These are phyloP conservation scores for Heteropelma amictum DNA, from an alignment of 2,888 invertebrate species.

Conservation along the genomic window DNA sequence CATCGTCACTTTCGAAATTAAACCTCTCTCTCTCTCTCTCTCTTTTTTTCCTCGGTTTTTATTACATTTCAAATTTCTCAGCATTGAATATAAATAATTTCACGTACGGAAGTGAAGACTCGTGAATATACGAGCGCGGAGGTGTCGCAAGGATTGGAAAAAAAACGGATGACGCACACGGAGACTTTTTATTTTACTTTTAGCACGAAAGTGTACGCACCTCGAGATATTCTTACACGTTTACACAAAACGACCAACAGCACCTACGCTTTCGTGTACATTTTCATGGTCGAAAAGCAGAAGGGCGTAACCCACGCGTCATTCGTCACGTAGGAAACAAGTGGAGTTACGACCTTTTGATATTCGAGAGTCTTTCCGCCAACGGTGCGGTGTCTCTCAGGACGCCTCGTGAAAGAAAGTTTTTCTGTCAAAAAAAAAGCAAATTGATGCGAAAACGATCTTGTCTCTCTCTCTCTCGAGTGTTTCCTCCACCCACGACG, in stretches of 20 bases:
- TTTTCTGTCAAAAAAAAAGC: conserved; percentile 9
- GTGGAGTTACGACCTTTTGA: background rate
- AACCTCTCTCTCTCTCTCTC: background rate
- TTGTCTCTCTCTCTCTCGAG: conserved; percentile 26
- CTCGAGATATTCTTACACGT: conserved; percentile 27
- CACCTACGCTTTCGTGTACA: conserved; percentile 39
- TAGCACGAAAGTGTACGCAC: conserved; percentile 32
- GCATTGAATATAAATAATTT: conserved; percentile 25
- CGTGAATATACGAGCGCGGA: conserved; percentile 33
- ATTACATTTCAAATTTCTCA: conserved; percentile 26
- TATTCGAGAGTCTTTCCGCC: background rate
- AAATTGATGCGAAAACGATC: conserved; percentile 3
- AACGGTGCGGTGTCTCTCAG: conserved; percentile 15
- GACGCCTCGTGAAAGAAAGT: conserved; percentile 50
- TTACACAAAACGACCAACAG: conserved; percentile 27
- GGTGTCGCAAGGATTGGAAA: conserved; percentile 40
- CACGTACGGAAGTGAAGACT: conserved; percentile 46
- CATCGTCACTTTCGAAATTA: conserved; percentile 31
- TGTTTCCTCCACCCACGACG: conserved; percentile 47
- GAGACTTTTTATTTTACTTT: no score
- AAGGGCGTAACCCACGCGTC: conserved; percentile 8
- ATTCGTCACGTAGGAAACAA: background rate
- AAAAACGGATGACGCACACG: conserved; percentile 37
- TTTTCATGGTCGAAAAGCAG: background rate
- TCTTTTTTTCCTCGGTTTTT: background rate